These are phyloP conservation scores for Drosophila robusta DNA, from an alignment of 2,888 invertebrate genomes.

Conservation along the genomic window DNA sequence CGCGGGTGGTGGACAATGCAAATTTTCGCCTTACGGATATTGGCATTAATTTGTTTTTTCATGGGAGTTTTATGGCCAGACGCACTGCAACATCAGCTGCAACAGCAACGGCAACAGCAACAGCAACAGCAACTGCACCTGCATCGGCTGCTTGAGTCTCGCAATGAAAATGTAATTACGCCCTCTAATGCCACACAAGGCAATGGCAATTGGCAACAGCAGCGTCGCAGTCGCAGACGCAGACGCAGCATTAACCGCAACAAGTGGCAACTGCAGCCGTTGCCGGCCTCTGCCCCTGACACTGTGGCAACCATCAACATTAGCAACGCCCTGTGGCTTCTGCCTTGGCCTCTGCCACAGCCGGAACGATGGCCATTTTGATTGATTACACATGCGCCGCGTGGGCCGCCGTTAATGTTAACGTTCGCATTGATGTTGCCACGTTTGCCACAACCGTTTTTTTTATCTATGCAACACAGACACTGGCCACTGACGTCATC, in stretches of 20 bases:
- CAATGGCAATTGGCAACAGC: conserved; percentile 32
- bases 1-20: conserved; percentile 51
- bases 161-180: conserved; percentile 78
- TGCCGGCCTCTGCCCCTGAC: conserved; percentile 68
- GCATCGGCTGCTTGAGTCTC: conserved; percentile 42
- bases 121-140: conserved; percentile 23
- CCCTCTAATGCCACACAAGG: conserved; percentile 66
- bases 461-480: conserved; percentile 15
- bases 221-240: neutral
- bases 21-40: conserved; percentile 63
- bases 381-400: conserved; percentile 72
- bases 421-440: conserved; percentile 39
- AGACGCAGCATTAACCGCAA: conserved; percentile 2
- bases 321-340: conserved; percentile 70
- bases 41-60: conserved; percentile 55
- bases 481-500: conserved; percentile 16
- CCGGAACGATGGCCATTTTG: conserved; percentile 59
- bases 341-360: conserved; percentile 52
- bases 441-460: conserved; percentile 29
- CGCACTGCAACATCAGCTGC: conserved; percentile 25
- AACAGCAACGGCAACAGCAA: conserved; percentile 27
- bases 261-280: conserved; percentile 35
- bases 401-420: conserved; percentile 61
- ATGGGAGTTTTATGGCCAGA: conserved; percentile 60
- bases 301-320: conserved; percentile 69